phyloP scores from a whole-genome alignment of 2,888 invertebrate species.

The Caenorhabditis angaria region DNA sequence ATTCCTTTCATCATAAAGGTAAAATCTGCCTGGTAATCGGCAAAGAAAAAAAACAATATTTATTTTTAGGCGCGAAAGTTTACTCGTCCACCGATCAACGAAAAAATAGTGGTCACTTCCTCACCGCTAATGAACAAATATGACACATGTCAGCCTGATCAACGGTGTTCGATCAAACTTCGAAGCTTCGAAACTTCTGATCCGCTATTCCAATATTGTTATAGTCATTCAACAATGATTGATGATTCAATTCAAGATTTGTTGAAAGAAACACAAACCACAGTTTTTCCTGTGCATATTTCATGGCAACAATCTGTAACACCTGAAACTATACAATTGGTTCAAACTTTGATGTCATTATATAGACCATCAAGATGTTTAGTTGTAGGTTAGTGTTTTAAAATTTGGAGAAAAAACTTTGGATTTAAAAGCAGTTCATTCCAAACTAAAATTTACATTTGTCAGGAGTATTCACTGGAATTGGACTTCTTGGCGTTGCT shows the following conservation, averaged over 20 bases:
- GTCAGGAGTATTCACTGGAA: conserved; percentile 52
- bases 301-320: conserved; percentile 62
- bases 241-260: conserved; percentile 53
- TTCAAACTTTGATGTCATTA: conserved; percentile 64
- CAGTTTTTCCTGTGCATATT: conserved; percentile 48
- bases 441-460: not conserved
- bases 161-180: conserved; percentile 46
- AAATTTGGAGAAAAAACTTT: conserved; percentile 7
- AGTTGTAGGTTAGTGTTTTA: conserved; percentile 65
- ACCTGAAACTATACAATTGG: conserved; percentile 69
- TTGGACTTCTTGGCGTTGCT: conserved; percentile 50
- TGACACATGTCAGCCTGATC: conserved; percentile 52
- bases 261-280: conserved; percentile 56
- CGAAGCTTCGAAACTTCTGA: conserved; percentile 59
- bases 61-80: conserved; percentile 38
- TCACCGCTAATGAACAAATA: conserved; percentile 24
- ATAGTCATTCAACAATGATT: conserved; percentile 58
- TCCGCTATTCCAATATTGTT: conserved; percentile 59
- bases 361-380: conserved; percentile 72
- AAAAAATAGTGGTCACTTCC: conserved; percentile 37
- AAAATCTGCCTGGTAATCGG: not conserved
- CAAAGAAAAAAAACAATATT: conserved; percentile 8
- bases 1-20: conserved; percentile 42
- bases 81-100: conserved; percentile 42
- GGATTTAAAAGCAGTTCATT: not conserved